These are phyloP conservation scores for Larimichthys crocea DNA, from an alignment of 2,113 vertebrate species.

Conservation along the genomic window DNA sequence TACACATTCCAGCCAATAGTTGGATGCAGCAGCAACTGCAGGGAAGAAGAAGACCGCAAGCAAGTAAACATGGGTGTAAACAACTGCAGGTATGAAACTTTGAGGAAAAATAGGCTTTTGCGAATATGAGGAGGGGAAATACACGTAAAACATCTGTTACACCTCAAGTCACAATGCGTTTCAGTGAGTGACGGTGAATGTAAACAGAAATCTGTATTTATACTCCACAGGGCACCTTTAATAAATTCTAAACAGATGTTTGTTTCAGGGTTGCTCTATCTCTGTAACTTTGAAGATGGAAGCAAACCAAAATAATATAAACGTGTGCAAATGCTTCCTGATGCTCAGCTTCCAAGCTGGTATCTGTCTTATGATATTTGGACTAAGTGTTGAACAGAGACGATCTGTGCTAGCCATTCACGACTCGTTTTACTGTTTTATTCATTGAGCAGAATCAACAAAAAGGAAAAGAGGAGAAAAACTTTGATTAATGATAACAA, in stretches of 20 bases:
- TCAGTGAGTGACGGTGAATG: background rate
- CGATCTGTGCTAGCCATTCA: background rate
- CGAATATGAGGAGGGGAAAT: background rate
- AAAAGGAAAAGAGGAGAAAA: background rate
- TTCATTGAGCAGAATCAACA: too few species aligned
- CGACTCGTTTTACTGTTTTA: too few species aligned
- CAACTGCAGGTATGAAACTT: background rate
- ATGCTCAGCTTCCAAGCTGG: background rate
- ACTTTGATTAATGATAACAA: background rate
- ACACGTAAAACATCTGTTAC: background rate
- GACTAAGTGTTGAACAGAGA: conserved; percentile 4
- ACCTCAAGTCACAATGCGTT: background rate
- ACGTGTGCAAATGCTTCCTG: background rate
- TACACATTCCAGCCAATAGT: background rate
- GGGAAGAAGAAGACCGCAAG: background rate
- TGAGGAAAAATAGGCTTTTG: background rate
- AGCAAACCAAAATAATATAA: background rate
- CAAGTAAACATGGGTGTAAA: conserved; percentile 2
- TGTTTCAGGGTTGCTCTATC: background rate
- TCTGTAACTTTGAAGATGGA: background rate
- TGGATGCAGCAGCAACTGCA: background rate
- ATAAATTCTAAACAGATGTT: background rate
- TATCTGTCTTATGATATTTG: background rate
- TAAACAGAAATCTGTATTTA: conserved; percentile 26
- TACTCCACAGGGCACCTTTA: conserved; percentile 28